These are phyloP conservation scores for Tragelaphus oryx DNA, from an alignment of 2,797 vertebrate genomes.

Conservation along the genomic window DNA sequence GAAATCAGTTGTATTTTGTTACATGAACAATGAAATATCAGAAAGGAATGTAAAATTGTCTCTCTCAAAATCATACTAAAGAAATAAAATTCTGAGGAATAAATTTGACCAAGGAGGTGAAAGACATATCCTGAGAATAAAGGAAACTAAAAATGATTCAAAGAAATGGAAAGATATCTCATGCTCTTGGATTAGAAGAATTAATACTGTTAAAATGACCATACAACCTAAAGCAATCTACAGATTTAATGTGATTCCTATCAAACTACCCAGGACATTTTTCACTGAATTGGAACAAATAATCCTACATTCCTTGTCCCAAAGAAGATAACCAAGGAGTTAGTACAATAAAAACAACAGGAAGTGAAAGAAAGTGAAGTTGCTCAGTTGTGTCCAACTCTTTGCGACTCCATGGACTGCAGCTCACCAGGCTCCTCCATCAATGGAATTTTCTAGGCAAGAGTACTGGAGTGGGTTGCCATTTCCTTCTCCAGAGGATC, in stretches of 20 bases:
- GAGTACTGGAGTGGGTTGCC: not conserved
- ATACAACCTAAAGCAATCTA: not conserved
- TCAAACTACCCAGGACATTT: not conserved
- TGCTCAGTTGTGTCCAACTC: fast-evolving
- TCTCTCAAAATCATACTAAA: not conserved
- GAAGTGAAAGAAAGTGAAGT: not conserved
- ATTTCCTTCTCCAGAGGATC: not conserved
- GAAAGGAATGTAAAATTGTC: not conserved
- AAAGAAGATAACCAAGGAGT: not conserved
- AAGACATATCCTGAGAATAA: not conserved
- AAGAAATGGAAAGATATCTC: not conserved
- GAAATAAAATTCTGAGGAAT: not conserved
- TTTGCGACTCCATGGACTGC: not conserved
- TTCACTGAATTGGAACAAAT: not conserved
- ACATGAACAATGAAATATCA: not conserved
- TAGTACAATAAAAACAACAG: not conserved
- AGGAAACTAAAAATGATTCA: not conserved
- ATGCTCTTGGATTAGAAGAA: not conserved
- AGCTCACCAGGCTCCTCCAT: not conserved
- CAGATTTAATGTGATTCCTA: not conserved
- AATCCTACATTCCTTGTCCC: not conserved
- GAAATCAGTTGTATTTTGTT: not conserved
- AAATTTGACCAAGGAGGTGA: not conserved
- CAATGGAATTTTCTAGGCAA: not conserved
- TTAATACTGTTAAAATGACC: not conserved